Conservation (phyloP, 2,888 invertebrate species). For the Gari tellinella region DNA sequence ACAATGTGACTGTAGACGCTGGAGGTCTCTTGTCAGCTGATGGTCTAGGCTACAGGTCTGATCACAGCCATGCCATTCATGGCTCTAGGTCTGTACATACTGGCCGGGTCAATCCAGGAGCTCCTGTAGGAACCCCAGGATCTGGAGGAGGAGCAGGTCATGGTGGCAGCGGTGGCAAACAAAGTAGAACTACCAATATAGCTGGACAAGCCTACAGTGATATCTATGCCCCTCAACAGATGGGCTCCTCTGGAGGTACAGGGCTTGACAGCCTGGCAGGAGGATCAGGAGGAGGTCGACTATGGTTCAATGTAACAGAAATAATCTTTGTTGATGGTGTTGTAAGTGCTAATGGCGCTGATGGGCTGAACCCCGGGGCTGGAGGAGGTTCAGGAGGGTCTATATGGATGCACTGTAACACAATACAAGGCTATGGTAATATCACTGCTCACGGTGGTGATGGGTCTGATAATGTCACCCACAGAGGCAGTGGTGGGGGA, state of each 20-base stretch:
- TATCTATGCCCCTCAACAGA: slow-evolving; percentile 70
- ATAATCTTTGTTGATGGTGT: slow-evolving; percentile 74
- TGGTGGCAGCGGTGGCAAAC: slow-evolving; percentile 72
- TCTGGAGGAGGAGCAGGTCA: slow-evolving; percentile 67
- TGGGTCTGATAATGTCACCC: slow-evolving; percentile 48
- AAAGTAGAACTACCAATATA: slow-evolving; percentile 15
- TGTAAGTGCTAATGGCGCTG: slow-evolving; percentile 69
- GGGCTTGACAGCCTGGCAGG: slow-evolving; percentile 56
- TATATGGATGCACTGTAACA: slow-evolving; percentile 73
- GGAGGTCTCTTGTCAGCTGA: slow-evolving; percentile 71
- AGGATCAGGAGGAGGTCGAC: slow-evolving; percentile 71
- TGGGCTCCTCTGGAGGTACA: slow-evolving; percentile 72
- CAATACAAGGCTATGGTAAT: slow-evolving; percentile 72
- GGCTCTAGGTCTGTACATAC: slow-evolving; percentile 62
- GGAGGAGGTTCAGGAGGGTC: slow-evolving; percentile 77
- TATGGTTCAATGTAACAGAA: slow-evolving; percentile 77
- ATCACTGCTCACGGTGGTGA: slow-evolving; percentile 73
- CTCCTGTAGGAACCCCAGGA: slow-evolving; percentile 39
- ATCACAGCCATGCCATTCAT: slow-evolving; percentile 62
- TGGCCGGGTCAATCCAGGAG: slow-evolving; percentile 70
- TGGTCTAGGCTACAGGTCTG: slow-evolving; percentile 69
- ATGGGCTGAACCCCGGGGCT: slow-evolving; percentile 45
- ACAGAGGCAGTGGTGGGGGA: slow-evolving; percentile 73
- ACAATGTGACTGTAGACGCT: slow-evolving; percentile 75
- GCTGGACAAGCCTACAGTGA: slow-evolving; percentile 74